Base-by-base conservation (phyloP, 2,888 invertebrate species). In the Volucella inflata region DNA sequence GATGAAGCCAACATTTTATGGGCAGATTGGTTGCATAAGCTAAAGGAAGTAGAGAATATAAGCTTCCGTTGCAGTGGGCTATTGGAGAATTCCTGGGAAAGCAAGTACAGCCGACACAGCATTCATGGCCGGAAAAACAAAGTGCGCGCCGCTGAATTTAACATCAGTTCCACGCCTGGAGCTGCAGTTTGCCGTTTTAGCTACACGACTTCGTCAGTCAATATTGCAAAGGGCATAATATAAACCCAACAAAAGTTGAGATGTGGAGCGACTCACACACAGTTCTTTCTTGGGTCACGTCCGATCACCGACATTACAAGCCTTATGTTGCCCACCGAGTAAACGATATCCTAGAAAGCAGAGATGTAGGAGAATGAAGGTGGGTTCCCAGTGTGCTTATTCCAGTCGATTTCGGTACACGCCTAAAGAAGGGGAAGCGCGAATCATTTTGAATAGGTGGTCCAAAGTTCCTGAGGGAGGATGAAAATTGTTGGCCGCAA, bases 201-300 rank as follows among this genome's bases (percentile, higher is more conserved):
- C 38, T 16, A 38, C 55, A 14, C 55, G 55, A 12, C 50, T 83
- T 12, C 55, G 55, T 1, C 53, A 64, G 12, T 4, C 17, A 9
- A 57, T 78, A 1, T 36, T 62, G 2, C 14, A 16, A 2, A 48
- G n/a, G 53, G 17, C 83, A 78, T 14, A 40, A 59, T 14, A 30
- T 72, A 12, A 30, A 30, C 59, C 12, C 16, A 42, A 17, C 59
- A 59, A 17, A 30, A n/a, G n/a, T n/a, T n/a, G n/a, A n/a, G n/a
- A n/a, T n/a, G n/a, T n/a, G n/a, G n/a, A n/a, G 62, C n/a, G n/a
- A n/a, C n/a, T n/a, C n/a, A n/a, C n/a, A n/a, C n/a, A n/a, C n/a
- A n/a, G n/a, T n/a, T n/a, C n/a, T n/a, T n/a, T n/a, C n/a, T n/a
- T n/a, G n/a, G n/a, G n/a, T n/a, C 55, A 1, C n/a, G 36, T 30